phyloP scores from a whole-genome alignment of 2,113 vertebrate genomes.

The Marcusenius ussheri region DNA sequence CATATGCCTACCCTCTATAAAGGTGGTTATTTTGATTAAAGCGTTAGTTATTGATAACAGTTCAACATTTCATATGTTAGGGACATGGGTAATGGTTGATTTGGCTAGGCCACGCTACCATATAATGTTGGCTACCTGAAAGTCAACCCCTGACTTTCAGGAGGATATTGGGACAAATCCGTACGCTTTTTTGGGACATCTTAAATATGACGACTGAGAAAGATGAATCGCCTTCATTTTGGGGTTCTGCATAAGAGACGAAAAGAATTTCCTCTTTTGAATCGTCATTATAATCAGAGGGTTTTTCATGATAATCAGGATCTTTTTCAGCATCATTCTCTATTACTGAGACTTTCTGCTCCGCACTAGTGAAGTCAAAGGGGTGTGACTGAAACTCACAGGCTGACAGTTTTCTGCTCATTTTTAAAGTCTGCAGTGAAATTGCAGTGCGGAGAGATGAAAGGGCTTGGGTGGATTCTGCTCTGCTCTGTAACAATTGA shows the following conservation, averaged over 20 bases:
- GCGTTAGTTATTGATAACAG: background rate
- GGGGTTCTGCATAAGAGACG: background rate
- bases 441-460: background rate
- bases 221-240: background rate
- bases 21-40: background rate
- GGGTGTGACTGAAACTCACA: background rate
- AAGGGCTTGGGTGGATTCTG: background rate
- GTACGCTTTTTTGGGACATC: background rate
- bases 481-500: background rate
- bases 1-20: background rate
- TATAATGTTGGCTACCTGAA: background rate
- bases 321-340: background rate
- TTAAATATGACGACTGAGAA: background rate
- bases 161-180: background rate
- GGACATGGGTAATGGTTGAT: background rate
- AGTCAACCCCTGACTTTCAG: background rate
- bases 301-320: slow-evolving; percentile 4
- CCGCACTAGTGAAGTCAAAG: background rate
- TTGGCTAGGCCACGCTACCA: background rate
- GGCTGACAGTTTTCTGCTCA: background rate
- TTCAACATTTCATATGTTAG: background rate
- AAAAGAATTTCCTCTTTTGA: background rate
- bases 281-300: background rate
- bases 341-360: background rate
- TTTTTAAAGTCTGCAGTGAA: background rate